Evolutionary conservation across 2,888 invertebrate genomes (phyloP), one percentile per base, ranked within the genome.

Genomic region (Caradrina kadenii): DNA sequence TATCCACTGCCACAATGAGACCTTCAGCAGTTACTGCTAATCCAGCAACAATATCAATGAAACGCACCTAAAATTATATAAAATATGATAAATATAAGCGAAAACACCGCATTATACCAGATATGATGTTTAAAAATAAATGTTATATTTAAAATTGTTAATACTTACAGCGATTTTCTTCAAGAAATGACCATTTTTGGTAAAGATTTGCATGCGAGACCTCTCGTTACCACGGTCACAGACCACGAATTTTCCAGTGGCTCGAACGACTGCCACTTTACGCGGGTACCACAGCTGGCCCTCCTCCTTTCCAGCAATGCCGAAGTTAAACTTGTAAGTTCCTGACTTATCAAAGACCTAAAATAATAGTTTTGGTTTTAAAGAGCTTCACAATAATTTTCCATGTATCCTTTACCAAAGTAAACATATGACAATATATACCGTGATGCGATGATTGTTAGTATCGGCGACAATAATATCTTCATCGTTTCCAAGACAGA

Each of bases 201-300:
- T 99, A 91, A 99, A 99, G 84, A 99, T 98, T 94, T 99, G 99
- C 99, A 99, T 99, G 70, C 99, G 97, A 0, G 99, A 99, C 66
- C 99, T 97, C 91, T 99, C 99, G 88, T 99, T 99, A 59, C 99
- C 99, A 80, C 99, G 98, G 94, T 99, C 99, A 92, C 99, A 99
- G 4, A 99, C 99, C n/a, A 99, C 99, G 92, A 98, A 98, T 91
- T 98, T 98, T 50, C 98, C 98, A 63, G 97, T 98, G 68, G 97
- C 97, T 66, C 98, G 97, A 96, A 98, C 98, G 2, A 98, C 98
- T 11, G 99, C 99, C 61, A 99, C 99, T 94, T 99, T 99, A 59
- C 99, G 97, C 5, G 99, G 99, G 93, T 99, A 99, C 99, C 99
- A 99, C 79, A 99, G 95, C 89, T 99, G 99, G 0, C 99, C 99